These are phyloP conservation scores for Drosophila baimaii DNA, from an alignment of 1,140 invertebrate genomes.

Conservation along the genomic window DNA sequence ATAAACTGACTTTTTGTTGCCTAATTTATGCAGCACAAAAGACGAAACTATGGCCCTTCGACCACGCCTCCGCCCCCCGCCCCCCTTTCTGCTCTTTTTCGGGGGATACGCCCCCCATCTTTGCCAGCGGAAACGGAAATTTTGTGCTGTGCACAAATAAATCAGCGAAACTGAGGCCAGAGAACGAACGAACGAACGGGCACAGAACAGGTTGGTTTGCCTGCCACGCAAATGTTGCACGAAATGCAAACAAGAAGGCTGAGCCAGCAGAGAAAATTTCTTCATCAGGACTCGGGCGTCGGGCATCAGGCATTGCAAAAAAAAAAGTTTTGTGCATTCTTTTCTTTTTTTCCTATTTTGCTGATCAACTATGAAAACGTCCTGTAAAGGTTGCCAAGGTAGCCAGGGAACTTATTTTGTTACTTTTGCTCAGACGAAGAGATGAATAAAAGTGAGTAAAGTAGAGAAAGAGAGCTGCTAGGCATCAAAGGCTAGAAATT, in stretches of 20 bases:
- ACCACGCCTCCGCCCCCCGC: constrained; percentile 1
- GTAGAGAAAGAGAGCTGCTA: not conserved
- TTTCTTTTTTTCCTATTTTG: not conserved
- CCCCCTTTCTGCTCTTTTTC: not conserved
- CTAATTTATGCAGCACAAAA: constrained; percentile 79
- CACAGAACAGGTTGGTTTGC: constrained; percentile 52
- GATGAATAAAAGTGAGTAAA: not conserved
- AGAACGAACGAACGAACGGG: not conserved
- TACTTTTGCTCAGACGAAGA: not conserved
- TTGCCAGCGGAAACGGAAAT: constrained; percentile 72
- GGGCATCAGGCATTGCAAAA: constrained; percentile 36
- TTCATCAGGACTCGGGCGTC: constrained; percentile 44
- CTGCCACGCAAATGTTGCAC: constrained; percentile 66
- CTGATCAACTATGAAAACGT: constrained; percentile 48
- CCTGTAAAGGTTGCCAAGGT: constrained; percentile 30
- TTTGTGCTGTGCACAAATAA: constrained; percentile 81
- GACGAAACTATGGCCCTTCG: constrained; percentile 48
- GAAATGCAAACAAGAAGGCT: constrained; percentile 68
- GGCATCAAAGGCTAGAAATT: not conserved
- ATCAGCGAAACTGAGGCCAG: constrained; percentile 60
- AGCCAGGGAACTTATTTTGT: constrained; percentile 12
- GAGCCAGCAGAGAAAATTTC: constrained; percentile 56
- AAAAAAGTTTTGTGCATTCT: constrained; percentile 17
- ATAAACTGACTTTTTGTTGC: constrained; percentile 79
- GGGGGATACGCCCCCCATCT: not conserved